phyloP scores from a whole-genome alignment of 2,888 invertebrate species.

The Drosophila niveifrons region DNA sequence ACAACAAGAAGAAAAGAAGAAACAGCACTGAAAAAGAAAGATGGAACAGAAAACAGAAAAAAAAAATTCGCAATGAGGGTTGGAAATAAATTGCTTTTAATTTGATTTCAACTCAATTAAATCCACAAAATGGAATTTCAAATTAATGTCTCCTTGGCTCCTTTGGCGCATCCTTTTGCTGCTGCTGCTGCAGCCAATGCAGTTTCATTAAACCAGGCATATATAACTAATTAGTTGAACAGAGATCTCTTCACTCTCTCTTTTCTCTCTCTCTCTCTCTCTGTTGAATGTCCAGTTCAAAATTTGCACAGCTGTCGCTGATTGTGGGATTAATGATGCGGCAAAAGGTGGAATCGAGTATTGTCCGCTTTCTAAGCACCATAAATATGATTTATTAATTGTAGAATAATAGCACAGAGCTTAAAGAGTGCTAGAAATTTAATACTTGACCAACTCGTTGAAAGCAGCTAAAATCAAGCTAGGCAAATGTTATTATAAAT shows the following conservation, averaged over 20 bases:
- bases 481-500: too few relatives aligned
- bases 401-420: too few relatives aligned
- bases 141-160: conserved; percentile 80
- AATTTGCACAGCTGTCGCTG: conserved; percentile 50
- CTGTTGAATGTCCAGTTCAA: conserved; percentile 12
- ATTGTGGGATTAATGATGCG: conserved; percentile 25
- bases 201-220: conserved; percentile 3
- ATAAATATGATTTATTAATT: neutral
- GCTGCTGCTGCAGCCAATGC: conserved; percentile 7
- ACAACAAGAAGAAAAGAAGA: conserved; percentile 16
- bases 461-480: too few relatives aligned
- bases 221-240: conserved; percentile 48
- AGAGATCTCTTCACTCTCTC: neutral
- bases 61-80: conserved; percentile 82
- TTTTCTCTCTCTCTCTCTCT: neutral
- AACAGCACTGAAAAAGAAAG: neutral
- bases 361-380: neutral
- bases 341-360: conserved; percentile 18
- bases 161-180: conserved; percentile 50
- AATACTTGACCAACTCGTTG: too few relatives aligned
- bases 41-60: too few relatives aligned
- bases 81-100: conserved; percentile 85
- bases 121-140: conserved; percentile 85
- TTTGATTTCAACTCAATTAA: conserved; percentile 86
- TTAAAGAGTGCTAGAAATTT: too few relatives aligned